These are phyloP conservation scores for Drosophila borealis DNA, from an alignment of 2,888 invertebrate species.

Conservation along the genomic window DNA sequence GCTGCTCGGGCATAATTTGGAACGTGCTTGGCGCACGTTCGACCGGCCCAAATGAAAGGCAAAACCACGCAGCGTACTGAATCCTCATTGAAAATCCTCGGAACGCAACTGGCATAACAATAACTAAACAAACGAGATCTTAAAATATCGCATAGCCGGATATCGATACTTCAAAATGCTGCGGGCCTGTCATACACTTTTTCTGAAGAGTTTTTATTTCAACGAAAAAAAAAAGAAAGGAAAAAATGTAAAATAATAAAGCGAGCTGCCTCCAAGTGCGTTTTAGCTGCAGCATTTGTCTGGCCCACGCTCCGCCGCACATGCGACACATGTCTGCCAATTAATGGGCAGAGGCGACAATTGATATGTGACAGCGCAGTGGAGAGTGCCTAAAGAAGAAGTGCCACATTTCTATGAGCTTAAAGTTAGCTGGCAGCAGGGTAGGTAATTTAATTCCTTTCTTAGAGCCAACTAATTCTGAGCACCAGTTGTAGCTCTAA, in stretches of 20 bases:
- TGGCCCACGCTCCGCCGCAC: slow-evolving; percentile 33
- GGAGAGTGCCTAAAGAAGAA: slow-evolving; percentile 3
- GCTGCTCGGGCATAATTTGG: slow-evolving; percentile 60
- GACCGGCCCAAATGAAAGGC: slow-evolving; percentile 12
- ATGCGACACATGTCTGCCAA: slow-evolving; percentile 53
- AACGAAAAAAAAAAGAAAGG: slow-evolving; percentile 17
- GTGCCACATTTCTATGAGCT: slow-evolving; percentile 1
- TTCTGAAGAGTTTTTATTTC: slow-evolving; percentile 19
- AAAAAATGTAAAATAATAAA: slow-evolving; percentile 48
- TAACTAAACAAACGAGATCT: slow-evolving; percentile 35
- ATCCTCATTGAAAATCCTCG: slow-evolving; percentile 34
- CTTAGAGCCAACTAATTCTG: too few species aligned
- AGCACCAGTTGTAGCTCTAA: too few species aligned
- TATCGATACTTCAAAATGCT: slow-evolving; percentile 68
- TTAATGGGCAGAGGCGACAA: slow-evolving; percentile 52
- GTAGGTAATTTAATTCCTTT: too few species aligned
- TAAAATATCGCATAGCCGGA: slow-evolving; percentile 52
- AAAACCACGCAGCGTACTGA: slow-evolving; percentile 12
- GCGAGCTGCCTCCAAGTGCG: slow-evolving; percentile 35
- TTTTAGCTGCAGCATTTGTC: slow-evolving; percentile 34
- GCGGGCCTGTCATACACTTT: slow-evolving; percentile 40
- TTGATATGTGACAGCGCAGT: slow-evolving; percentile 54
- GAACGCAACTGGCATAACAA: slow-evolving; percentile 29
- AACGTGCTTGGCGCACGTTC: slow-evolving; percentile 76
- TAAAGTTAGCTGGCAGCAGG: neutral